A percentile compares a stretch with the other conserved stretches of the same genome.
Evolutionary conservation across 2,888 invertebrate genomes (phyloP).

Genomic region (Pollenia griseotomentosa): DNA sequence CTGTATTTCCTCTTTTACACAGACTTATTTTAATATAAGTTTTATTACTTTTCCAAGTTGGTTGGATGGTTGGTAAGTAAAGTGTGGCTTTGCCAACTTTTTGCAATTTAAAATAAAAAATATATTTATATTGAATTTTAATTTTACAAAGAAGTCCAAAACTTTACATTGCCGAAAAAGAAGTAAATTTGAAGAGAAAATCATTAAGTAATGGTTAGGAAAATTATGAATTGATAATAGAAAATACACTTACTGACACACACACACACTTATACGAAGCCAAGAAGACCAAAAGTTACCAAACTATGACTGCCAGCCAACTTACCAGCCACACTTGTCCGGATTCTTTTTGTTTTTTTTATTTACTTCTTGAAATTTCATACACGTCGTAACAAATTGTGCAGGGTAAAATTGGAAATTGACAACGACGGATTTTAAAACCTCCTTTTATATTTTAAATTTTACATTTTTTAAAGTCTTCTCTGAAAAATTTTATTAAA

Average conservation of each 20-base stretch:
- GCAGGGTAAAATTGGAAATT: no score
- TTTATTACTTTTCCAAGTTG: constrained; percentile 58
- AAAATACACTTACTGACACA: neutral
- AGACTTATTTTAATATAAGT: constrained; percentile 51
- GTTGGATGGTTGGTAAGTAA: constrained; percentile 7
- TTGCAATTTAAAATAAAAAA: constrained; percentile 23
- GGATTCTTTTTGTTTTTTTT: constrained; percentile 38
- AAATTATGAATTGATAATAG: neutral
- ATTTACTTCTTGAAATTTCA: neutral
- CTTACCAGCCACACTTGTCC: constrained; percentile 44
- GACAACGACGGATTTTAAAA: no score
- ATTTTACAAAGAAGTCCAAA: constrained; percentile 1
- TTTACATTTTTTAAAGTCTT: no score
- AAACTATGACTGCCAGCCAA: constrained; percentile 42
- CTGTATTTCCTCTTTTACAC: constrained; percentile 2
- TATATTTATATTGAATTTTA: constrained; percentile 26
- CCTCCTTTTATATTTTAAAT: no score
- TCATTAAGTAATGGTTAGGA: neutral
- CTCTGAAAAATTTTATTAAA: no score
- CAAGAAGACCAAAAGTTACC: constrained; percentile 9
- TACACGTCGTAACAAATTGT: neutral
- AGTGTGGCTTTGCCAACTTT: constrained; percentile 44
- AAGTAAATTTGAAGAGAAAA: neutral
- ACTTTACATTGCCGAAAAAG: neutral
- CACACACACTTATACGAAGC: neutral